Evolutionary conservation across 2,797 vertebrate genomes (phyloP).

Genomic region (Caiman crocodilus): DNA sequence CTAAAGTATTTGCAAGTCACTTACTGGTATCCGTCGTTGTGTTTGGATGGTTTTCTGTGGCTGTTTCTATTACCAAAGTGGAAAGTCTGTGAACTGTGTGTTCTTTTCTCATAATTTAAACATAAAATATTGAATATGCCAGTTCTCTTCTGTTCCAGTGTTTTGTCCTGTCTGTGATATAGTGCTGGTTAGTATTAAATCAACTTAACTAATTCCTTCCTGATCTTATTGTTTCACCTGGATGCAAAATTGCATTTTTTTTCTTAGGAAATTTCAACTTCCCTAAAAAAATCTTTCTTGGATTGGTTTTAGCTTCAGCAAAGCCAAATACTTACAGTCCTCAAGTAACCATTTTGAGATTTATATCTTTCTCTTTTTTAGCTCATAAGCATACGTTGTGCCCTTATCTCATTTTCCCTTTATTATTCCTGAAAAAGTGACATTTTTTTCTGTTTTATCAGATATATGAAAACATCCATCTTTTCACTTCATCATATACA

Average conservation of each 20-base stretch:
- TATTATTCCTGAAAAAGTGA: background rate
- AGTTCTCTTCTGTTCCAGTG: background rate
- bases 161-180: background rate
- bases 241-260: background rate
- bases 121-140: background rate
- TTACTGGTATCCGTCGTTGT: background rate
- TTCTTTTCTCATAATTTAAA: background rate
- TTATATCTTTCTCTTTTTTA: background rate
- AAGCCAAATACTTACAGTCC: background rate
- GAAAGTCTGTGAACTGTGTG: background rate
- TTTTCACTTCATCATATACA: background rate
- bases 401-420: background rate
- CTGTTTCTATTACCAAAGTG: background rate
- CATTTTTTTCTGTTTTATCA: background rate
- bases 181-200: background rate
- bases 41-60: background rate
- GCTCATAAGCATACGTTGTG: accelerated
- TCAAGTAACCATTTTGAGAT: background rate
- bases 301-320: background rate
- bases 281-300: background rate
- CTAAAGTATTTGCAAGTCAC: background rate
- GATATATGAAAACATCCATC: background rate
- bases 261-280: background rate
- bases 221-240: background rate
- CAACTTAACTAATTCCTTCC: background rate